Percentiles rank a stretch among this genome's conserved stretches.
Evolutionary conservation across 64 coral and sea anemone species (phyloP).

Genomic region (Montipora sp.): DNA sequence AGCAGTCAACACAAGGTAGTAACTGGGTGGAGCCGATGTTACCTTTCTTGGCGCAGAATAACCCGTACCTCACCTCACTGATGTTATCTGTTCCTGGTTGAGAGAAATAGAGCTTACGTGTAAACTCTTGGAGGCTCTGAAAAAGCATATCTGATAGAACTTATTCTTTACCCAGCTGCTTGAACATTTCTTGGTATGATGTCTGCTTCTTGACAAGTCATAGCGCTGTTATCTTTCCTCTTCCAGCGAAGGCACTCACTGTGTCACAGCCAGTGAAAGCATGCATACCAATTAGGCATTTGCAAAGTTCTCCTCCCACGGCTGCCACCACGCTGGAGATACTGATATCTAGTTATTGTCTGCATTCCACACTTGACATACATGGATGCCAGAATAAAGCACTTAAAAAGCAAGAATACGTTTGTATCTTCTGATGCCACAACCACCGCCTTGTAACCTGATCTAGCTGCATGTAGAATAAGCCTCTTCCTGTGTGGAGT

Average conservation of each 20-base stretch:
- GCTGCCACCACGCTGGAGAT: conserved; percentile 39
- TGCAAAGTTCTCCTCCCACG: conserved; percentile 32
- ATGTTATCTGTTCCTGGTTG: conserved; percentile 54
- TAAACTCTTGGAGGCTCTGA: conserved; percentile 65
- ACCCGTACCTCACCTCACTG: conserved; percentile 33
- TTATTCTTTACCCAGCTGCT: conserved; percentile 41
- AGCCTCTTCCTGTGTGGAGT: conserved; percentile 63
- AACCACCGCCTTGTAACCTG: neutral
- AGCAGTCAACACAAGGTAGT: conserved; percentile 13
- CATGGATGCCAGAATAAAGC: conserved; percentile 40
- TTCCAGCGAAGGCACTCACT: conserved; percentile 60
- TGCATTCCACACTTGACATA: conserved; percentile 50
- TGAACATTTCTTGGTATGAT: conserved; percentile 47
- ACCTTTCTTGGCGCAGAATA: too few relatives aligned
- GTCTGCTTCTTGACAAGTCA: conserved; percentile 1
- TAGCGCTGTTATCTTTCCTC: conserved; percentile 46
- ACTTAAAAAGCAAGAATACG: conserved; percentile 52
- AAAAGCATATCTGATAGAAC: conserved; percentile 40
- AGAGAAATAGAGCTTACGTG: conserved; percentile 41
- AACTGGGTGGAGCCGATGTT: conserved; percentile 29
- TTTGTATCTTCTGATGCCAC: conserved; percentile 67
- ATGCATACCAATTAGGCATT: conserved; percentile 49
- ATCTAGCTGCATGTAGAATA: conserved; percentile 48
- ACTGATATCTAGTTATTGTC: conserved; percentile 33
- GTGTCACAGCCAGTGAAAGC: conserved; percentile 60